Conservation (phyloP, 1,140 invertebrate species). For the Drosophila neocordata region DNA sequence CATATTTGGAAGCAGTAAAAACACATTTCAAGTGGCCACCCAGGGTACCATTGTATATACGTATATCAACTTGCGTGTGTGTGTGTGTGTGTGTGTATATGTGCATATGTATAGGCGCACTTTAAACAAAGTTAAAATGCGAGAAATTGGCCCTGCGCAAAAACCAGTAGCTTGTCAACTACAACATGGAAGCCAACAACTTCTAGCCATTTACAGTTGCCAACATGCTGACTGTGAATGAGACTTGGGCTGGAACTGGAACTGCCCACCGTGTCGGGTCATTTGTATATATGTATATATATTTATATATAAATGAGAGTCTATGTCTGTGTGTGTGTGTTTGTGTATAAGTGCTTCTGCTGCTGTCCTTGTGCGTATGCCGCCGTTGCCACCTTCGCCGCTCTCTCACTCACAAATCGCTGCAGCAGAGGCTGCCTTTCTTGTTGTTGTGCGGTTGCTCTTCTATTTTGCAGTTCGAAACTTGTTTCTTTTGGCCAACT, state of each 20-base stretch:
- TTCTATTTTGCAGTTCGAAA: constrained; percentile 64
- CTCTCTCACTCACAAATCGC: constrained; percentile 26
- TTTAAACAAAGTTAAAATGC: constrained; percentile 80
- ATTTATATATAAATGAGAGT: constrained; percentile 15
- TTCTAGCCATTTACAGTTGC: constrained; percentile 76
- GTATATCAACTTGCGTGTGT: not conserved
- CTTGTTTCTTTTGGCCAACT: constrained; percentile 76
- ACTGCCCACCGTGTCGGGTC: constrained; percentile 31
- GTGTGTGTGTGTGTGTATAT: constrained; percentile 15
- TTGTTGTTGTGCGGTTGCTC: constrained; percentile 18
- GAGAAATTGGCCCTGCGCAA: constrained; percentile 69
- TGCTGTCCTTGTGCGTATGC: constrained; percentile 44
- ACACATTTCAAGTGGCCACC: constrained; percentile 78
- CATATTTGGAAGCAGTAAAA: constrained; percentile 78
- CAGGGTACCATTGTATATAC: constrained; percentile 32
- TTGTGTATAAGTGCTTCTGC: constrained; percentile 14
- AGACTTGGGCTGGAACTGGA: constrained; percentile 43
- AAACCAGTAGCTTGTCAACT: constrained; percentile 64
- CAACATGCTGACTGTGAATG: constrained; percentile 41
- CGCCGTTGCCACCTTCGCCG: not conserved
- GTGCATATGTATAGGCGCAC: constrained; percentile 54
- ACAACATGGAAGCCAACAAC: constrained; percentile 32
- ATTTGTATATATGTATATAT: constrained; percentile 1
- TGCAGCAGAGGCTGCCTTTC: constrained; percentile 4
- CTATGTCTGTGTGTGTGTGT: not conserved